Conservation (phyloP, 2,797 vertebrate genomes). For the Garrulus glandarius region DNA sequence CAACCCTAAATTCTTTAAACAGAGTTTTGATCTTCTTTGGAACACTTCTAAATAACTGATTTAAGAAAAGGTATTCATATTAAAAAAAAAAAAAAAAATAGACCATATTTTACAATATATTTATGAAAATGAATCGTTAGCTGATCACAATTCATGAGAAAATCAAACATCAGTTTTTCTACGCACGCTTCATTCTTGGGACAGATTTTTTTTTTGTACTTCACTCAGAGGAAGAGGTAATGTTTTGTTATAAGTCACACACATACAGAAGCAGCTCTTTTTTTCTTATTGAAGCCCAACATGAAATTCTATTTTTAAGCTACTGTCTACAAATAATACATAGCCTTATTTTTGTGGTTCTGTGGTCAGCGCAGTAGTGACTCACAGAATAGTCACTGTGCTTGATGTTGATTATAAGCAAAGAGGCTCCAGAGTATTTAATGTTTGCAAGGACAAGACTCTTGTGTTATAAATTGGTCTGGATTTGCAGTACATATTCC, state of each 20-base stretch:
- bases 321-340: neutral
- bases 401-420: neutral
- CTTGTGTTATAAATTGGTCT: neutral
- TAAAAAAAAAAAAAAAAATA: neutral
- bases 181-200: neutral
- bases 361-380: neutral
- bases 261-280: neutral
- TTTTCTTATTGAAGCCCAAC: neutral
- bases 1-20: neutral
- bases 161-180: neutral
- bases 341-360: neutral
- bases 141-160: neutral
- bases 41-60: neutral
- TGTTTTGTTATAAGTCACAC: neutral
- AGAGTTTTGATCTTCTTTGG: neutral
- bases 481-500: neutral
- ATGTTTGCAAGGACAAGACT: neutral
- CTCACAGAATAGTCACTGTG: neutral
- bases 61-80: neutral
- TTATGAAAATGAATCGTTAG: neutral
- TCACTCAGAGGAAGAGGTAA: neutral
- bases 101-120: neutral
- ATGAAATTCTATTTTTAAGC: neutral
- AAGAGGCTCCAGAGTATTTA: neutral
- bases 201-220: neutral